These are phyloP conservation scores for Phyllostomus hastatus DNA, from an alignment of 2,113 vertebrate species.

Conservation along the genomic window DNA sequence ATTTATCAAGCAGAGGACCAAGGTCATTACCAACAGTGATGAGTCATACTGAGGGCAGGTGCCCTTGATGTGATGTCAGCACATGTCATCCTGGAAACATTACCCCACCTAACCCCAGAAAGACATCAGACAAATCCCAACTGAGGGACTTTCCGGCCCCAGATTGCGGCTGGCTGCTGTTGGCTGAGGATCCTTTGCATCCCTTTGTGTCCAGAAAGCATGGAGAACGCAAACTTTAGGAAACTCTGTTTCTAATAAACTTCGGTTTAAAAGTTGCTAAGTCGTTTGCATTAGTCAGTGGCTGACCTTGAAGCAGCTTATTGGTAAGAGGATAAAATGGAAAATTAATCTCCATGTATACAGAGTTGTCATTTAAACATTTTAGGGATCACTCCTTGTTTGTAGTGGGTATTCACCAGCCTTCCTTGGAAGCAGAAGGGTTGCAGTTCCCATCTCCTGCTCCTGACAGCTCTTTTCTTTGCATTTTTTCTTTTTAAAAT, in stretches of 20 bases:
- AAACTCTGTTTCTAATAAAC: not conserved
- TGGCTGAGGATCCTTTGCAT: not conserved
- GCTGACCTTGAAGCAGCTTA: conserved; percentile 31
- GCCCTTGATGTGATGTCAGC: not conserved
- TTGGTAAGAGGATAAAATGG: conserved; percentile 9
- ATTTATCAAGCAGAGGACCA: not conserved
- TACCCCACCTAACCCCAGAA: not conserved
- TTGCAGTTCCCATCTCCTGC: too few species aligned
- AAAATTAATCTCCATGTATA: not conserved
- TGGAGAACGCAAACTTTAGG: not conserved
- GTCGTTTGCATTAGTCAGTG: not conserved
- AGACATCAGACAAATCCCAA: not conserved
- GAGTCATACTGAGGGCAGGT: rapidly evolving
- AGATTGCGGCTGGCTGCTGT: not conserved
- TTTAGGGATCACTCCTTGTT: not conserved
- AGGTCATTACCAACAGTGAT: not conserved
- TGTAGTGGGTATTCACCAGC: not conserved
- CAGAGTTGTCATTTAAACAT: not conserved
- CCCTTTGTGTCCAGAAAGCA: not conserved
- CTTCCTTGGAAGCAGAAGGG: not conserved
- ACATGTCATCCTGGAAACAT: not conserved
- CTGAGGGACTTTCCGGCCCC: rapidly evolving
- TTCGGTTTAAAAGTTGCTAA: not conserved
- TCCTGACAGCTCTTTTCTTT: not conserved
- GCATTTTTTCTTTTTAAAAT: too few species aligned